Conservation (phyloP, 2,888 invertebrate genomes). For the Philereme transversata region DNA sequence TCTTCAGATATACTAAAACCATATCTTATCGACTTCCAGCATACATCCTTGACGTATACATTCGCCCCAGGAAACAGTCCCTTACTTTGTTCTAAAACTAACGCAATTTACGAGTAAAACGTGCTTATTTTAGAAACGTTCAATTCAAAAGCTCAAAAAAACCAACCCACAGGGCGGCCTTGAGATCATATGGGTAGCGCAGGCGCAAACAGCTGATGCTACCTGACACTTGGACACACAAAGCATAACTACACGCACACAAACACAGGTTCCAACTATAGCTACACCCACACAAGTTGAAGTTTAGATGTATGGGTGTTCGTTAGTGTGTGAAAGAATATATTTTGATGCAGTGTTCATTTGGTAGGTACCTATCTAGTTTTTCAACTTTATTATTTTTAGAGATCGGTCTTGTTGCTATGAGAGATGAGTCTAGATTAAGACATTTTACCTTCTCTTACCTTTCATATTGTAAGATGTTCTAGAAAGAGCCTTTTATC, state of each 20-base stretch:
- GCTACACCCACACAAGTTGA: constrained; percentile 23
- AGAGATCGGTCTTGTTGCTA: constrained; percentile 8
- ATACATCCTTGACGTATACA: constrained; percentile 15
- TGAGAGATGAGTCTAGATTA: background rate
- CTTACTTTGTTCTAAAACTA: constrained; percentile 34
- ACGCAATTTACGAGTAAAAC: constrained; percentile 37
- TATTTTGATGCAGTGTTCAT: constrained; percentile 26
- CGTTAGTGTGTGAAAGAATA: constrained; percentile 24
- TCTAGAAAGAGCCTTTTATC: no score
- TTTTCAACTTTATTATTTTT: constrained; percentile 19
- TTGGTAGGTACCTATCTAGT: constrained; percentile 27
- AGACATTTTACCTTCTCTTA: background rate
- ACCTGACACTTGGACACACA: constrained; percentile 66
- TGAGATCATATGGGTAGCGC: constrained; percentile 80
- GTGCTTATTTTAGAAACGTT: constrained; percentile 37
- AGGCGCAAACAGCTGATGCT: constrained; percentile 77
- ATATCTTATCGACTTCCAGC: background rate
- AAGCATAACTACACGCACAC: constrained; percentile 27
- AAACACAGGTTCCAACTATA: constrained; percentile 1
- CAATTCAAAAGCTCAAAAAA: constrained; percentile 44
- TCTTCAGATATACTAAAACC: background rate
- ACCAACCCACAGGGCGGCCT: constrained; percentile 66
- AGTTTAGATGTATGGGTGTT: constrained; percentile 20
- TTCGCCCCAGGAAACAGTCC: constrained; percentile 29
- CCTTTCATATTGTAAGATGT: no score